Evolutionary conservation across 2,888 invertebrate species (phyloP).

Genomic region (Agrochola lota): DNA sequence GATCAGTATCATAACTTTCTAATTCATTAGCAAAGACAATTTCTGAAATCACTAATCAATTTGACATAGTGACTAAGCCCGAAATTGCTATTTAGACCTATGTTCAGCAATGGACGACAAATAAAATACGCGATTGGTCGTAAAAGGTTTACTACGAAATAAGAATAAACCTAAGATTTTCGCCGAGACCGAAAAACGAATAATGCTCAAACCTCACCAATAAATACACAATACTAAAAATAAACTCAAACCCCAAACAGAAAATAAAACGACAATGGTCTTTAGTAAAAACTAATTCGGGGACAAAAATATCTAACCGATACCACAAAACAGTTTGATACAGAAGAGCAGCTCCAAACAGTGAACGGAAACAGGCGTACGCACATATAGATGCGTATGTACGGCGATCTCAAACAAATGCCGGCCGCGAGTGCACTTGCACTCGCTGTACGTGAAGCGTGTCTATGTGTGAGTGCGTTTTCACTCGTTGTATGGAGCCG

Average conservation of each 20-base stretch:
- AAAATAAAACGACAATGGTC: slow-evolving; percentile 52
- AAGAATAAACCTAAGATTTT: slow-evolving; percentile 36
- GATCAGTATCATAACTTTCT: neutral
- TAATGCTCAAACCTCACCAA: slow-evolving; percentile 26
- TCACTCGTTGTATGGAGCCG: too few species aligned
- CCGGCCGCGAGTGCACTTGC: neutral
- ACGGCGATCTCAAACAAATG: neutral
- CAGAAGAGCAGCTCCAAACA: neutral
- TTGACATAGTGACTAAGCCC: neutral
- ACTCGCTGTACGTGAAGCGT: neutral
- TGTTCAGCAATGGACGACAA: slow-evolving; percentile 7
- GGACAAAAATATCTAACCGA: slow-evolving; percentile 41
- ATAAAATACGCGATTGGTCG: slow-evolving; percentile 2
- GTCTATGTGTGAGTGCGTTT: neutral
- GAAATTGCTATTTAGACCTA: neutral
- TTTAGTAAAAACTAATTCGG: slow-evolving; percentile 54
- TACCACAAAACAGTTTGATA: neutral
- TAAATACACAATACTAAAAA: slow-evolving; percentile 49
- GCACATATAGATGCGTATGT: too few species aligned
- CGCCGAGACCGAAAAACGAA: slow-evolving; percentile 22
- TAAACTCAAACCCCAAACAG: slow-evolving; percentile 50
- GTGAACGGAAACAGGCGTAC: neutral
- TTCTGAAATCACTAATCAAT: neutral
- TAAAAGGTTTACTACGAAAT: slow-evolving; percentile 38
- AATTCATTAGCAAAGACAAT: neutral